phyloP scores from a whole-genome alignment of 2,113 vertebrate genomes.

The Triplophysa dalaica region DNA sequence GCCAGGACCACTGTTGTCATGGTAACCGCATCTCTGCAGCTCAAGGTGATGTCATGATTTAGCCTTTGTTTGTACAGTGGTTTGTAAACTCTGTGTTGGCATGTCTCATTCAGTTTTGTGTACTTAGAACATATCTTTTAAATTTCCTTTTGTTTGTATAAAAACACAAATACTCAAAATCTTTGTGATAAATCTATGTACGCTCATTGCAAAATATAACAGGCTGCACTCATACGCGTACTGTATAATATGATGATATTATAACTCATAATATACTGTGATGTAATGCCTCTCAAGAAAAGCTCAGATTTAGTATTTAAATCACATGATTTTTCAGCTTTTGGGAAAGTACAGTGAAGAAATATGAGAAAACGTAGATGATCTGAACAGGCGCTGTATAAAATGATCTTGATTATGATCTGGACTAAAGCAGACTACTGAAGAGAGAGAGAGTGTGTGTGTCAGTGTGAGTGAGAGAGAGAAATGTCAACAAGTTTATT shows the following conservation, averaged over 20 bases:
- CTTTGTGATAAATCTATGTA: background rate
- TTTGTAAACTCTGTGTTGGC: background rate
- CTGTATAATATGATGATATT: background rate
- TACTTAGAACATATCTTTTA: background rate
- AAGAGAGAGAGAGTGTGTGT: too few species aligned
- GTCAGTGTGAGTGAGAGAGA: background rate
- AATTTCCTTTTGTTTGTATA: too few species aligned
- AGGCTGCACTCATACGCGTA: background rate
- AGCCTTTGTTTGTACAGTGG: slow-evolving; percentile 13
- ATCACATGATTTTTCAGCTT: background rate
- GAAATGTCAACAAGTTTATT: background rate
- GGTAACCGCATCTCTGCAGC: slow-evolving; percentile 62
- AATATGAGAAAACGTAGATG: background rate
- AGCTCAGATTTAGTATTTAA: background rate
- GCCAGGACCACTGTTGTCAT: slow-evolving; percentile 58
- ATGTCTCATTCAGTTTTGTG: background rate
- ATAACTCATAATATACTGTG: background rate
- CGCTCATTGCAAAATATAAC: background rate
- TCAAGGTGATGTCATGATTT: slow-evolving; percentile 59
- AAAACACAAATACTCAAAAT: background rate
- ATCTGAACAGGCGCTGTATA: background rate
- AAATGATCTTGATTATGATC: background rate
- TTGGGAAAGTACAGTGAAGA: slow-evolving; percentile 27
- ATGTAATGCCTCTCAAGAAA: background rate
- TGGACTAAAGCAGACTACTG: background rate